Base-by-base conservation (phyloP, 2,888 invertebrate species). In the Campaea margaritaria region DNA sequence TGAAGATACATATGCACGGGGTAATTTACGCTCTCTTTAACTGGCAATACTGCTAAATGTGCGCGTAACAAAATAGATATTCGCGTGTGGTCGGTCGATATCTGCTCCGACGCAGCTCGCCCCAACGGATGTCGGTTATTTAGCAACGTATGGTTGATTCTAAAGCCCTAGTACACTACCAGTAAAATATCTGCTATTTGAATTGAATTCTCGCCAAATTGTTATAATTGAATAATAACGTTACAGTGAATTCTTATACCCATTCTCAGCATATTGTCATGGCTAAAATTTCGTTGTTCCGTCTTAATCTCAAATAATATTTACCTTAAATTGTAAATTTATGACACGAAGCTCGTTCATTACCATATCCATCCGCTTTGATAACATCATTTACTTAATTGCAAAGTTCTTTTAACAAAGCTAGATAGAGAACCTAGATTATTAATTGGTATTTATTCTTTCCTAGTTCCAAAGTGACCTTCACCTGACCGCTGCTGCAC, bases 41-140 rank as follows among this genome's bases (percentile, higher is more conserved):
- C 58, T 28, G 65, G 50, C 68, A 65, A 21, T 5, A 44, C 62
- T 65, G 59, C 68, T 65, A 64, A 65, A 62, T 57, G 63, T 66
- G 61, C 63, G 47, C 65, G 63, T 73, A 74, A 74, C 74, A 73
- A 74, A 74, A 58, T 76, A 73, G 70, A 74, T 70, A 69, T 77
- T 79, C 67, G 81, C 81, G 81, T 85, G 83, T 79, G 85, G 85
- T 82, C 79, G 77, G 43, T 27, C 16, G 47, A 47, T 65, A 66
- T 67, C 54, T 65, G 69, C 69, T 68, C 62, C 54, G 54, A 68
- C 72, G 68, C 66, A 60, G 55, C 46, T 50, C 74, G 51, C 48
- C 58, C 74, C 73, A 72, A 77, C 86, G 87, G 89, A 87, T 81
- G 85, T 83, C 74, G 76, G 76, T 79, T 82, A 79, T 88, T 87